These are phyloP conservation scores for Nephila pilipes DNA, from an alignment of 1,140 invertebrate genomes.

Conservation along the genomic window DNA sequence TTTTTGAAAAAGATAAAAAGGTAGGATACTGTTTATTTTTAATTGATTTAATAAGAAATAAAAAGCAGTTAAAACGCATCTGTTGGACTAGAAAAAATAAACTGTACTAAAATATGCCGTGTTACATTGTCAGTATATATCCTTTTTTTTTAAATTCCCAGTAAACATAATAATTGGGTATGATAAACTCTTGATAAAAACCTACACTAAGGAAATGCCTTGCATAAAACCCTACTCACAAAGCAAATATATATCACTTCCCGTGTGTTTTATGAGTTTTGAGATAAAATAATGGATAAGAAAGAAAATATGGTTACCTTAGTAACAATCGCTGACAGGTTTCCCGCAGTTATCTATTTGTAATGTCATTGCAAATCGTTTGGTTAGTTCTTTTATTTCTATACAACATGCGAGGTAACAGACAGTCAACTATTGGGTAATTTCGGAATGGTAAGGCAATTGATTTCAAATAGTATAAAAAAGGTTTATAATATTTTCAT, in stretches of 20 bases:
- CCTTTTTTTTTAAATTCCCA: too few species aligned
- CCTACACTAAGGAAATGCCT: background rate
- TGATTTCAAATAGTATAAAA: background rate
- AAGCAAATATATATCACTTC: constrained; percentile 45
- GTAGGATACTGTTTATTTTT: too few species aligned
- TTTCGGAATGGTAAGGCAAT: background rate
- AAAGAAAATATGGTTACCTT: constrained; percentile 27
- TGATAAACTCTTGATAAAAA: background rate
- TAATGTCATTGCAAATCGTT: constrained; percentile 26
- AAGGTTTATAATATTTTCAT: background rate
- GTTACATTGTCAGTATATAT: too few species aligned
- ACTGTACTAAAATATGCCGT: too few species aligned
- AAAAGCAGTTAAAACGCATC: too few species aligned
- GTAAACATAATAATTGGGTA: too few species aligned
- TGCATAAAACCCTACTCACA: background rate
- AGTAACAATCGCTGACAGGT: constrained; percentile 5
- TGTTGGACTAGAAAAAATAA: too few species aligned
- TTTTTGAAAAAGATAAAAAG: too few species aligned
- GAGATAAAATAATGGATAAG: constrained; percentile 47
- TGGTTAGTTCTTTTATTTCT: constrained; percentile 17
- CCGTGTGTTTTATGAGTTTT: constrained; percentile 43
- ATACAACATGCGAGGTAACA: background rate
- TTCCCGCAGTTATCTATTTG: constrained; percentile 33
- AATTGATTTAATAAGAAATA: too few species aligned
- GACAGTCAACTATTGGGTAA: background rate